These are phyloP conservation scores for Orthonevra nobilis DNA, from an alignment of 2,888 invertebrate genomes.

Conservation along the genomic window DNA sequence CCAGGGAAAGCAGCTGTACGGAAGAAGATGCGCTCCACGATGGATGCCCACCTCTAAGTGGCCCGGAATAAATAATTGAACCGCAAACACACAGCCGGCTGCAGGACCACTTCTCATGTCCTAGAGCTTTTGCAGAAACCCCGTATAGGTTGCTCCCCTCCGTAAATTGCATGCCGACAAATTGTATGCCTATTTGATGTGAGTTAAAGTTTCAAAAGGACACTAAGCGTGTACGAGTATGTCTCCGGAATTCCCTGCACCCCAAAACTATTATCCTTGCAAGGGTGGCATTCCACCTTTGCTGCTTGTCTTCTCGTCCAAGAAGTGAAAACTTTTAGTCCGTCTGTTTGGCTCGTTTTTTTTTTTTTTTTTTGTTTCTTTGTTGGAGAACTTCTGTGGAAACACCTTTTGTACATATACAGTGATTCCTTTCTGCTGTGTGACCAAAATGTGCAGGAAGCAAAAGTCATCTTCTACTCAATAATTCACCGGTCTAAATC, in stretches of 20 bases:
- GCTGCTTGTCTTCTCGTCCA: constrained; percentile 18
- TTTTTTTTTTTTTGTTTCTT: background rate
- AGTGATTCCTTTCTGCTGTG: constrained; percentile 33
- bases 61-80: constrained; percentile 64
- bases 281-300: constrained; percentile 9
- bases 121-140: background rate
- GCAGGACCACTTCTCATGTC: constrained; percentile 55
- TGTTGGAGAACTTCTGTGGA: constrained; percentile 38
- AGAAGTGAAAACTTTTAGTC: constrained; percentile 42
- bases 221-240: constrained; percentile 13
- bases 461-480: constrained; percentile 64
- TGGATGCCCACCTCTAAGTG: constrained; percentile 43
- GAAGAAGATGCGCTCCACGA: constrained; percentile 45
- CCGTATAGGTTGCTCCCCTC: constrained; percentile 1
- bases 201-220: constrained; percentile 47
- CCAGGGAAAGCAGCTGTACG: constrained; percentile 37
- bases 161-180: constrained; percentile 55
- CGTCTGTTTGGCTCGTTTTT: no score
- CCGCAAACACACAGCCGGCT: constrained; percentile 58
- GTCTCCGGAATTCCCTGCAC: background rate
- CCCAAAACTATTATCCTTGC: background rate
- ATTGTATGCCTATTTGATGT: constrained; percentile 58
- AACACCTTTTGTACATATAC: constrained; percentile 52
- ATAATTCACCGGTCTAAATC: constrained; percentile 66
- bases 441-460: constrained; percentile 58